phyloP scores from a whole-genome alignment of 2,113 vertebrate species.

The Calidris pygmaea region DNA sequence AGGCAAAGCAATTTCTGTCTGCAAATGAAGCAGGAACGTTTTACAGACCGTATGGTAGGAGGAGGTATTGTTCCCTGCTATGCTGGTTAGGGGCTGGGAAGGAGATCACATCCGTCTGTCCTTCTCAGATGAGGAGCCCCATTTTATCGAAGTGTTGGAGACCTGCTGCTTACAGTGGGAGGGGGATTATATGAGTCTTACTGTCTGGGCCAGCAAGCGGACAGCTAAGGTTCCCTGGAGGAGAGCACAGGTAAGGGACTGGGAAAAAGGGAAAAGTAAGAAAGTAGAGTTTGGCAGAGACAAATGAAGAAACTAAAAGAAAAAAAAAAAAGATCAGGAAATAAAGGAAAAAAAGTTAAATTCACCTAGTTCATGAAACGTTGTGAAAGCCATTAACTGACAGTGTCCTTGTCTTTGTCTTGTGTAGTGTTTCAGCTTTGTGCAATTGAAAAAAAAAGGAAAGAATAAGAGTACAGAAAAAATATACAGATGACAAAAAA shows the following conservation, averaged over 20 bases:
- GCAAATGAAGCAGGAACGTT: not conserved
- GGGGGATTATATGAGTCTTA: not conserved
- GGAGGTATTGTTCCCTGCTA: not conserved
- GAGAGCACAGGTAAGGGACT: not conserved
- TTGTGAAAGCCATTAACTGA: not conserved
- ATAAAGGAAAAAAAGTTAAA: not conserved
- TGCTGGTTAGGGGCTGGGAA: not conserved
- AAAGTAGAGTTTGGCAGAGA: not conserved
- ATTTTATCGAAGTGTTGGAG: not conserved
- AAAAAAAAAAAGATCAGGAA: not conserved
- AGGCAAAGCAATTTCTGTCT: not conserved
- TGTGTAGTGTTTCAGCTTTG: not conserved
- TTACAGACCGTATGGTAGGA: not conserved
- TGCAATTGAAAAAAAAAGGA: not conserved
- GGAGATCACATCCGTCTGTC: not conserved
- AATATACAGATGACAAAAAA: not conserved
- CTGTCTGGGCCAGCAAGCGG: not conserved
- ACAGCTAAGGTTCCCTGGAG: not conserved
- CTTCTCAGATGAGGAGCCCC: not conserved
- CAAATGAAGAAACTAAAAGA: not conserved
- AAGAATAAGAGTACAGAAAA: not conserved
- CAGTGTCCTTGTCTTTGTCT: not conserved
- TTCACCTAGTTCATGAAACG: not conserved
- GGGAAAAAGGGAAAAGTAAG: not conserved
- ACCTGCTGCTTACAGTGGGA: not conserved